Percentiles rank a stretch among this genome's conserved stretches.
Evolutionary conservation across 2,113 vertebrate species (phyloP).

Genomic region (Trochalopteron elliotii): DNA sequence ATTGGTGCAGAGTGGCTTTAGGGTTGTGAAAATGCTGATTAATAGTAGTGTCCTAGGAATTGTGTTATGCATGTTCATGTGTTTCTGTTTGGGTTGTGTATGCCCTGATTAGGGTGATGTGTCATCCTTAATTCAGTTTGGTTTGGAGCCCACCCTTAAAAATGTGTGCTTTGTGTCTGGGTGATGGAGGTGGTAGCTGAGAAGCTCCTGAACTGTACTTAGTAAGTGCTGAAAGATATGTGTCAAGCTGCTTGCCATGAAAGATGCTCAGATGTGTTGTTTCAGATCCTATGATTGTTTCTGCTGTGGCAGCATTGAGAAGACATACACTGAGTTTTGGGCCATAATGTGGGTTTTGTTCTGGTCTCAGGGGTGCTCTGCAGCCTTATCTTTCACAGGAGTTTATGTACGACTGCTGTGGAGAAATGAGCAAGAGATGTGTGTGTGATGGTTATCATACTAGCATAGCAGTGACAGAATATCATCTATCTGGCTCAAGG

Average conservation of each 20-base stretch:
- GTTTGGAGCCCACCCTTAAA: background rate
- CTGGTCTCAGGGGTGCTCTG: background rate
- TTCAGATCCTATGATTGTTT: background rate
- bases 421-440: background rate
- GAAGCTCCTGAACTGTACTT: background rate
- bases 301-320: background rate
- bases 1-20: background rate
- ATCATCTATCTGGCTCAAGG: background rate
- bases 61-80: accelerated
- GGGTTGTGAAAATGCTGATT: background rate
- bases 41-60: background rate
- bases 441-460: background rate
- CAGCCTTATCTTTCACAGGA: background rate
- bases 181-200: background rate
- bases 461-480: background rate
- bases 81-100: background rate
- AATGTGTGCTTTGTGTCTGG: background rate
- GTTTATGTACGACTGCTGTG: background rate
- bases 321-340: background rate
- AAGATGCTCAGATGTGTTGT: background rate
- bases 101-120: background rate
- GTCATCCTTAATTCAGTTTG: background rate
- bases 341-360: background rate
- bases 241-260: background rate
- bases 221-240: background rate